Evolutionary conservation across 1,140 invertebrate species (phyloP).

Genomic region (Brachionus paranguensis): DNA sequence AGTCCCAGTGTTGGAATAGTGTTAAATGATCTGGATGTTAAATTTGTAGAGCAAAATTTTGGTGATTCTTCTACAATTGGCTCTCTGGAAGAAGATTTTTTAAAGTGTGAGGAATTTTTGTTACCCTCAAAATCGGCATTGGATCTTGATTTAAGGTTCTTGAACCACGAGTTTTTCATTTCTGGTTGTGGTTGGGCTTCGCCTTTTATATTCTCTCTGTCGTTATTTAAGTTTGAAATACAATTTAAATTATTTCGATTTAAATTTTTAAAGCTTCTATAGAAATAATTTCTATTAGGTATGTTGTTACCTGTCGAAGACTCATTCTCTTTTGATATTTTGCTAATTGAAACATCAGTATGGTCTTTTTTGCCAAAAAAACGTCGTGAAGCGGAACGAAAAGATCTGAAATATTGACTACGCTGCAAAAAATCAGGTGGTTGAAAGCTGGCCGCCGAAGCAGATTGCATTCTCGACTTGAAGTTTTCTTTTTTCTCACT

Average conservation of each 20-base stretch:
- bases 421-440: constrained; percentile 9
- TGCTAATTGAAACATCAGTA: neutral
- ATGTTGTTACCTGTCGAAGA: neutral
- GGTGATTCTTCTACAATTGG: neutral
- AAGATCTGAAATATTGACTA: constrained; percentile 32
- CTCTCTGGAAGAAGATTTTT: neutral
- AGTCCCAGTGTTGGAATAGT: neutral
- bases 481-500: neutral
- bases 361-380: constrained; percentile 21
- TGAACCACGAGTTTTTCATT: neutral
- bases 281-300: constrained; percentile 17
- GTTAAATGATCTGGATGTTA: neutral
- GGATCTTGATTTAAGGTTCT: neutral
- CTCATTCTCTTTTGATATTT: neutral
- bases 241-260: constrained; percentile 10
- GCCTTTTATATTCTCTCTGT: neutral
- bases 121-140: neutral
- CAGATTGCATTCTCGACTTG: constrained; percentile 3
- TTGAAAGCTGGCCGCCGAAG: constrained; percentile 8
- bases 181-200: neutral
- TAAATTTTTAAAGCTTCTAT: constrained; percentile 36
- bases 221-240: neutral
- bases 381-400: constrained; percentile 38
- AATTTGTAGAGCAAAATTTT: neutral
- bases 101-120: neutral